Base-by-base conservation (phyloP, 2,888 invertebrate genomes). In the Sinhomidia bicolor region DNA sequence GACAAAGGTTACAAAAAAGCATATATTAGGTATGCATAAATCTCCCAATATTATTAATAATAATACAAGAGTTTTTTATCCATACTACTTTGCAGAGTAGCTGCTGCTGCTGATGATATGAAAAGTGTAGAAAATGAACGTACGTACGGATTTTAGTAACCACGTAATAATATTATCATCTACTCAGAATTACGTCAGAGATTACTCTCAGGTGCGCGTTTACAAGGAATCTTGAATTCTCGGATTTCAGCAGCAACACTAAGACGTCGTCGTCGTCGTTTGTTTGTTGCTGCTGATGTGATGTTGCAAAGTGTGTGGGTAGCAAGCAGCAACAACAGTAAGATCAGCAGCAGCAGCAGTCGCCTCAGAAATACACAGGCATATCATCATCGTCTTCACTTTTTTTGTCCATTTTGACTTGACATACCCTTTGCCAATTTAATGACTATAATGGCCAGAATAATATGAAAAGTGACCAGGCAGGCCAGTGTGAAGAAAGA, bases 221-320 rank as follows among this genome's bases (percentile, higher is more conserved):
- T 80, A 57, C 71, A 57, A 71, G 71, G 86, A 86, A 86, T 86
- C 44, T 62, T n/a, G 26, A 80, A 47, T 86, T 86, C 86, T 86
- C 79, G 65, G 86, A 86, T 79, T 86, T 85, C 47, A 76, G 26
- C 44, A 68, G 23, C 57, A 54, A 32, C 29, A 20, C 41, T 51
- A 29, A 62, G 62, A 26, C 26, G 80, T n/a, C 6, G 74, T n/a
- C 47, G 17, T 47, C n/a, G n/a, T n/a, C n/a, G n/a, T n/a, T n/a
- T n/a, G n/a, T n/a, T 44, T 68, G 23, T 62, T 82, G 65, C n/a
- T n/a, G n/a, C n/a, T n/a, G n/a, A n/a, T n/a, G n/a, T n/a, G n/a
- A 47, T 68, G 26, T 32, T 82, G 44, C 26, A 2, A 47, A 26
- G 44, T 29, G 44, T 47, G 76, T 54, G 76, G 76, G 76, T 76